phyloP scores from a whole-genome alignment of 2,888 invertebrate genomes.

The Heliconius cydno region DNA sequence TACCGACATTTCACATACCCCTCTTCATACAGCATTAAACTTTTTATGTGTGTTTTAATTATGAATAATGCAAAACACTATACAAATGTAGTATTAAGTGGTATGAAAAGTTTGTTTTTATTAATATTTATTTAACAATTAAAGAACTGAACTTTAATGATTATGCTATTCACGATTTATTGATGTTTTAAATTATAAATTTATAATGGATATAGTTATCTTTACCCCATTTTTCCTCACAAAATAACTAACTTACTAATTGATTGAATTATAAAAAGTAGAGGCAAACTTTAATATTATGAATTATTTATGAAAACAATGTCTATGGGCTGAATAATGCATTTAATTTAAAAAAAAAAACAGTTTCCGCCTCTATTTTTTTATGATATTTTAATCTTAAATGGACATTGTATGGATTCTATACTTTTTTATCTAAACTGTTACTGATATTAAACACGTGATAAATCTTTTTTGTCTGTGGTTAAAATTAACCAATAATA shows the following conservation, averaged over 20 bases:
- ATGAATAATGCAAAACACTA: no score
- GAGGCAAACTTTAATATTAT: background rate
- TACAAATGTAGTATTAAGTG: background rate
- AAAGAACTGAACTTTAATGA: background rate
- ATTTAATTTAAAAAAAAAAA: background rate
- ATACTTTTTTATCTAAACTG: constrained; percentile 4
- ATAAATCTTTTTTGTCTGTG: background rate
- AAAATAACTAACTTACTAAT: background rate
- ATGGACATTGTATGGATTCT: background rate
- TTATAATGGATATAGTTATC: background rate
- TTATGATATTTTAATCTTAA: background rate
- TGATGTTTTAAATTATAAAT: background rate
- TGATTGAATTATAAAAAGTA: background rate
- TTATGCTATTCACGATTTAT: background rate
- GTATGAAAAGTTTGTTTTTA: background rate
- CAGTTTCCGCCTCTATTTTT: background rate
- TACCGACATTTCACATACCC: background rate
- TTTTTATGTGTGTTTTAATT: background rate
- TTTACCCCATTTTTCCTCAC: background rate
- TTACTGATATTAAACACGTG: background rate
- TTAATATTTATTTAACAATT: background rate
- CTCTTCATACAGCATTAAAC: background rate
- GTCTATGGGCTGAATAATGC: background rate
- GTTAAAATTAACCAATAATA: background rate
- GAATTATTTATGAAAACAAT: background rate